Conservation (phyloP, 1,140 invertebrate genomes). For the Caenorhabditis brenneri region DNA sequence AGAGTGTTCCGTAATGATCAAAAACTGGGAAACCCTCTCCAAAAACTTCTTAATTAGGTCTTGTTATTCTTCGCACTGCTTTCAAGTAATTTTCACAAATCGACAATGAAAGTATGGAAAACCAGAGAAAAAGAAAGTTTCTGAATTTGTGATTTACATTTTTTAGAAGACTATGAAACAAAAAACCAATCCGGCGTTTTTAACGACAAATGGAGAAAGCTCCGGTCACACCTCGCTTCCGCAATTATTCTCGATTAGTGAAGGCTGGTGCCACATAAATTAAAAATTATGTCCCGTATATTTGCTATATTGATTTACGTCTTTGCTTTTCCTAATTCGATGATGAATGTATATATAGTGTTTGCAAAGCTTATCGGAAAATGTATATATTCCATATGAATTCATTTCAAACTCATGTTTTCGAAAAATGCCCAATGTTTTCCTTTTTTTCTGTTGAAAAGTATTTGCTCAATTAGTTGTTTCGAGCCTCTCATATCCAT, state of each 20-base stretch:
- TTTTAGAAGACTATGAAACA: too few species aligned
- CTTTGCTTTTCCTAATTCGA: constrained; percentile 2
- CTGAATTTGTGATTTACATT: too few species aligned
- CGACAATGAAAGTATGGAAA: too few species aligned
- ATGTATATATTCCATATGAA: background rate
- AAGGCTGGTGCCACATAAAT: background rate
- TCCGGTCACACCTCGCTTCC: constrained; percentile 8
- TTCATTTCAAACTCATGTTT: too few species aligned
- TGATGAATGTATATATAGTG: constrained; percentile 30
- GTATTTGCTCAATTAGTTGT: too few species aligned
- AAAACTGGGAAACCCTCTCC: background rate
- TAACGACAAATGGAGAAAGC: background rate
- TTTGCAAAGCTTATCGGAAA: background rate
- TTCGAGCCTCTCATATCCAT: too few species aligned
- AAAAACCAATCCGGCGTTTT: too few species aligned
- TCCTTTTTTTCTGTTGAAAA: background rate
- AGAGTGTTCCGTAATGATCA: background rate
- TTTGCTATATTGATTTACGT: constrained; percentile 30
- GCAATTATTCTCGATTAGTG: constrained; percentile 38
- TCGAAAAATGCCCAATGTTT: background rate
- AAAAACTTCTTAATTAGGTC: background rate
- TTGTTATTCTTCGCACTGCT: background rate
- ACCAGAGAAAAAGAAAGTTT: too few species aligned
- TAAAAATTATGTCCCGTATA: constrained; percentile 32
- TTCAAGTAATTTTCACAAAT: too few species aligned